phyloP scores from a whole-genome alignment of 1,140 invertebrate genomes.

The Chrysomallon squamiferum region DNA sequence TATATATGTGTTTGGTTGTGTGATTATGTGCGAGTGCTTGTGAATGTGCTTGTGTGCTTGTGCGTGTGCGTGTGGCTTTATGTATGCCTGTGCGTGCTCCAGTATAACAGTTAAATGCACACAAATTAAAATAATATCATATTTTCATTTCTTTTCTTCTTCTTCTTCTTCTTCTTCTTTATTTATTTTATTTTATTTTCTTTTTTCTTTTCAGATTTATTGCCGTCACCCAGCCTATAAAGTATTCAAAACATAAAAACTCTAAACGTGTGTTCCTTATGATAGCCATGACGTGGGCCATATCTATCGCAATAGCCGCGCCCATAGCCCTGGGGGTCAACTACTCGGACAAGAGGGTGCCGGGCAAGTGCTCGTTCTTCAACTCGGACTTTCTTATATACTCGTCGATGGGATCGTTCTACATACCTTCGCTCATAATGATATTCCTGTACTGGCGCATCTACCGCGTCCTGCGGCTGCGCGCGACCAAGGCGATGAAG shows the following conservation, averaged over 20 bases:
- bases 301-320: conserved; percentile 94
- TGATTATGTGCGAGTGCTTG: background rate
- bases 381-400: conserved; percentile 98
- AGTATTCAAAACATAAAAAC: conserved; percentile 98
- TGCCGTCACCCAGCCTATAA: conserved; percentile 97
- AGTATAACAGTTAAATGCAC: too few species aligned
- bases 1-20: background rate
- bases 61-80: background rate
- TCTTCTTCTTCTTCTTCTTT: background rate
- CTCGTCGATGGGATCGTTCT: conserved; percentile 97
- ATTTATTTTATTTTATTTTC: background rate
- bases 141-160: too few species aligned
- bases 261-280: conserved; percentile 93
- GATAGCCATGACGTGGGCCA: conserved; percentile 95
- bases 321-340: conserved; percentile 97
- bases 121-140: too few species aligned
- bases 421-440: conserved; percentile 99
- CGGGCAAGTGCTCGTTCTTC: conserved; percentile 86
- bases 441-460: conserved; percentile 98
- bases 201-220: conserved; percentile 80
- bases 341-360: conserved; percentile 55
- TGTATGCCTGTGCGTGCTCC: background rate
- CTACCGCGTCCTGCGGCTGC: conserved; percentile 85
- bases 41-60: background rate
- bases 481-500: conserved; percentile 77